Conservation (phyloP, 2,888 invertebrate species). For the Epirrhoe tristata region DNA sequence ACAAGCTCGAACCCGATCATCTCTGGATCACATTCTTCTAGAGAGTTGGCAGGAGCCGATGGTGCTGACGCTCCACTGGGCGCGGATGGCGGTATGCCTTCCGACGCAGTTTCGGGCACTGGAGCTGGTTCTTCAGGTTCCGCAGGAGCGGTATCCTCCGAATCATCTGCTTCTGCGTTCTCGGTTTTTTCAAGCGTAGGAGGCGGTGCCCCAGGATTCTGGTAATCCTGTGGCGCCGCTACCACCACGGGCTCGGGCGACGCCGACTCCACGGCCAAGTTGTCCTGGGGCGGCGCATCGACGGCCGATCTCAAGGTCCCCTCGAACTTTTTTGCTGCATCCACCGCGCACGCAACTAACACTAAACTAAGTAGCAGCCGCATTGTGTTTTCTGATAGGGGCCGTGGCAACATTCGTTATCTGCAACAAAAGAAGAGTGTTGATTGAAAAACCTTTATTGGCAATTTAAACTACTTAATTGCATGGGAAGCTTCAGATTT, state of each 20-base stretch:
- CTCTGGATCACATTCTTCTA: conserved; percentile 94
- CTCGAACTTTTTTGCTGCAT: conserved; percentile 80
- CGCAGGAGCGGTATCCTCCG: conserved; percentile 43
- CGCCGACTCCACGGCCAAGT: conserved; percentile 76
- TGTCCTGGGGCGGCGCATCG: conserved; percentile 81
- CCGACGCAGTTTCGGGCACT: conserved; percentile 78
- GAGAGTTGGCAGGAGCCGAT: conserved; percentile 83
- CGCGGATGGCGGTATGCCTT: conserved; percentile 78
- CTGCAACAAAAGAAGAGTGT: conserved; percentile 78
- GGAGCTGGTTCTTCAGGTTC: conserved; percentile 59
- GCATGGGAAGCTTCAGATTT: conserved; percentile 64
- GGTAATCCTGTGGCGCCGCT: conserved; percentile 76
- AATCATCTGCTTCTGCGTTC: conserved; percentile 37
- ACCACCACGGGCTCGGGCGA: conserved; percentile 77
- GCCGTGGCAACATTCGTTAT: conserved; percentile 80
- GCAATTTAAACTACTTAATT: conserved; percentile 62
- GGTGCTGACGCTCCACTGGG: conserved; percentile 81
- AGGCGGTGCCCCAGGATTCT: conserved; percentile 70
- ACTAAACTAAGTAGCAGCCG: conserved; percentile 77
- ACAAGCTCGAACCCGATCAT: conserved; percentile 96
- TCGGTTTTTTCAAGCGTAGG: conserved; percentile 54
- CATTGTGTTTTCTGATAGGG: conserved; percentile 72
- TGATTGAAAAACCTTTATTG: conserved; percentile 63
- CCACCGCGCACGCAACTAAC: conserved; percentile 75
- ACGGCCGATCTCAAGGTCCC: conserved; percentile 78